phyloP scores from a whole-genome alignment of 2,888 invertebrate species.

The Drosophila suboccidentalis region DNA sequence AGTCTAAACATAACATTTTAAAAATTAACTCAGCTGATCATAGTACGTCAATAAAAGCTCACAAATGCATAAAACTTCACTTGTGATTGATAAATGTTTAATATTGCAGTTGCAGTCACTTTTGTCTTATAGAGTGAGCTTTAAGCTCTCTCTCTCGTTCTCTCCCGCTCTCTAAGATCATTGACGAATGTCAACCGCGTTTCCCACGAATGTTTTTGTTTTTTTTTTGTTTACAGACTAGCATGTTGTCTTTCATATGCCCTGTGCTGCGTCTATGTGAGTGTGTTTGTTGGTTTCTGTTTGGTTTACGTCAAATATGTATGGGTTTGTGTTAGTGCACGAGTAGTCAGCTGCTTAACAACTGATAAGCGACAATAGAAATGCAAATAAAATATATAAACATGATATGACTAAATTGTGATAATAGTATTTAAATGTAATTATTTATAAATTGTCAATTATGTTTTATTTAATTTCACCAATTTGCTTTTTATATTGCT shows the following conservation, averaged over 20 bases:
- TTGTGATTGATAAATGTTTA: background rate
- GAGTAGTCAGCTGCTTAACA: constrained; percentile 1
- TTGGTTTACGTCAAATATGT: constrained; percentile 8
- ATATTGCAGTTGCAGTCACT: background rate
- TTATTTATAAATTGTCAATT: background rate
- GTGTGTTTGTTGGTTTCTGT: constrained; percentile 7
- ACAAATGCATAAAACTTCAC: background rate
- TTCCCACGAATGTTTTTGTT: constrained; percentile 33
- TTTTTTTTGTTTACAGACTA: constrained; percentile 43
- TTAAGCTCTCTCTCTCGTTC: constrained; percentile 3
- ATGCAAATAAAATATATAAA: background rate
- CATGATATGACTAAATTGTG: background rate
- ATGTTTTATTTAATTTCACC: background rate
- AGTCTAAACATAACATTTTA: background rate
- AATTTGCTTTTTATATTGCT: too few relatives aligned
- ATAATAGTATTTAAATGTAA: background rate
- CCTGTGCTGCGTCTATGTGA: background rate
- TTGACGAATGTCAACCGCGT: background rate
- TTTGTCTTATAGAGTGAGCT: background rate
- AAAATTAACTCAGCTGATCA: background rate
- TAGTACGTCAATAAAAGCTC: background rate
- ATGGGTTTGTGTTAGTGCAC: constrained; percentile 1
- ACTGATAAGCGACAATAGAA: constrained; percentile 30
- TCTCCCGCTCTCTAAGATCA: background rate
- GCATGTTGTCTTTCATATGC: constrained; percentile 36